Conservation (phyloP, 2,888 invertebrate genomes). For the Tyria jacobaeae region DNA sequence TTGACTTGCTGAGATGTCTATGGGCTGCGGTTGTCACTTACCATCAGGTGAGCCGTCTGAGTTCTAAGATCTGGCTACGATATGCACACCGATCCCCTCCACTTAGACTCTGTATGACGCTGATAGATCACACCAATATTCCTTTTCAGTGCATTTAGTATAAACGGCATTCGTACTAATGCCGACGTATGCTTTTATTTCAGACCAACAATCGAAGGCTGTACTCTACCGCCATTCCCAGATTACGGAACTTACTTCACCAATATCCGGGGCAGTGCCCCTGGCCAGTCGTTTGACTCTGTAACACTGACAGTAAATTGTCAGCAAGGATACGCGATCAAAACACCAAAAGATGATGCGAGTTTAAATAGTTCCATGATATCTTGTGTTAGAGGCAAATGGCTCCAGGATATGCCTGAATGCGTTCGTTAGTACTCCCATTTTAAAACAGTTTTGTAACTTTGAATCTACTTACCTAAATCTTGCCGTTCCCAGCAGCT, state of each 20-base stretch:
- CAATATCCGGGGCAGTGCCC: background rate
- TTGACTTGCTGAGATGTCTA: too few relatives aligned
- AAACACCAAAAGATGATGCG: background rate
- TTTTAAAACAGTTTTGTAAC: background rate
- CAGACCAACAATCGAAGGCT: background rate
- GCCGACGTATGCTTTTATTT: too few relatives aligned
- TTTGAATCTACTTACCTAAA: too few relatives aligned
- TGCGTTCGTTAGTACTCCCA: constrained; percentile 9
- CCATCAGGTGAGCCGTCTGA: too few relatives aligned
- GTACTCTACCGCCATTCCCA: constrained; percentile 3
- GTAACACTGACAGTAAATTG: background rate
- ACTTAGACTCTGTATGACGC: too few relatives aligned
- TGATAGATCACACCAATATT: too few relatives aligned
- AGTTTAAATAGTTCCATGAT: background rate
- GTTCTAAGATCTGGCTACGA: too few relatives aligned
- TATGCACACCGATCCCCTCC: too few relatives aligned
- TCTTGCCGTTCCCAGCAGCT: too few relatives aligned
- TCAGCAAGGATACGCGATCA: background rate
- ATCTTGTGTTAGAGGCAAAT: background rate
- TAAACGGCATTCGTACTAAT: too few relatives aligned
- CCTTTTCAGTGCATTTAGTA: too few relatives aligned
- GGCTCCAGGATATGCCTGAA: constrained; percentile 1
- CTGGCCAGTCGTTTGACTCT: background rate
- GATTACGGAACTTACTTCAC: background rate
- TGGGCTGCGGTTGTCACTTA: too few relatives aligned